These are phyloP conservation scores for Dicyrtomina minuta DNA, from an alignment of 2,888 invertebrate species.

Conservation along the genomic window DNA sequence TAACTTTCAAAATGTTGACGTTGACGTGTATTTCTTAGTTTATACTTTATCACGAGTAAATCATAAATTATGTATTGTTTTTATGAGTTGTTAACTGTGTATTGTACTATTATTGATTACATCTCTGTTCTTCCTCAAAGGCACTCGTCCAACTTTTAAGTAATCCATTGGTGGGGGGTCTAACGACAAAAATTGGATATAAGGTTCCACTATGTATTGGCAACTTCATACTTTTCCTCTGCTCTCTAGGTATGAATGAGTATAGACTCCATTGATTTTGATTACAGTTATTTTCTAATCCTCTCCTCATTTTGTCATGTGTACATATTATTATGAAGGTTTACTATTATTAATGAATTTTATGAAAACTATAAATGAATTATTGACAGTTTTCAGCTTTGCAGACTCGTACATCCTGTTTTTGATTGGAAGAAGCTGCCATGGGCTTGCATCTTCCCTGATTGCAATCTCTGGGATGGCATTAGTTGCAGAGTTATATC, in stretches of 20 bases:
- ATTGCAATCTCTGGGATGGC: conserved; percentile 77
- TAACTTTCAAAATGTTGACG: no score
- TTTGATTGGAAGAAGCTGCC: conserved; percentile 72
- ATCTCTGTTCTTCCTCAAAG: conserved; percentile 57
- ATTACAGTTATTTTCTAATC: not conserved
- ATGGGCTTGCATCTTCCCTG: conserved; percentile 78
- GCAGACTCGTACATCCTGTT: conserved; percentile 70
- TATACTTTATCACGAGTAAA: no score
- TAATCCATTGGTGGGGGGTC: conserved; percentile 73
- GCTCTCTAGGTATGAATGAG: conserved; percentile 64
- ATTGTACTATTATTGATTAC: no score
- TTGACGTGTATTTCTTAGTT: no score
- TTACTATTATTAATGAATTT: no score
- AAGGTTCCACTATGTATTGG: conserved; percentile 69
- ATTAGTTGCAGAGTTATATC: conserved; percentile 67
- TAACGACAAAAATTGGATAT: conserved; percentile 68
- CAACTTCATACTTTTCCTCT: conserved; percentile 67
- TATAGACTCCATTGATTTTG: not conserved
- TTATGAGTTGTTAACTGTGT: no score
- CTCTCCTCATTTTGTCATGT: not conserved
- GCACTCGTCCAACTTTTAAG: conserved; percentile 75
- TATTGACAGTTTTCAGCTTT: conserved; percentile 69
- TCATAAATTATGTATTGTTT: no score
- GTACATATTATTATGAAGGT: not conserved
- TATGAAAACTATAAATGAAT: no score